phyloP scores from a whole-genome alignment of 30 jellyfish, hydroid and myxozoan genomes.

The Aurelia sp. region DNA sequence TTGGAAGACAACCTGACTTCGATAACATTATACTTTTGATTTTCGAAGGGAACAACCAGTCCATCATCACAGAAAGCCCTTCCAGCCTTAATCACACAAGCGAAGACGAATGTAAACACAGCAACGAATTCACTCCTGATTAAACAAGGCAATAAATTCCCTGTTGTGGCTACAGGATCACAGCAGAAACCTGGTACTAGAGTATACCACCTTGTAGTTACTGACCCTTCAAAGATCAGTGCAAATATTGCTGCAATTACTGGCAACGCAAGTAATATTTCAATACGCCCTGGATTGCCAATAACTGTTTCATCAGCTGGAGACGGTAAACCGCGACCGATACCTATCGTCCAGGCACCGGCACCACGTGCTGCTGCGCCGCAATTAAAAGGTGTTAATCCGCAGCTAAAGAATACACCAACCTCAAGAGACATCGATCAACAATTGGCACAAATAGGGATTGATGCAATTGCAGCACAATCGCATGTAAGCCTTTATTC shows the following conservation, averaged over 20 bases:
- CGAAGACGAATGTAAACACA: too few relatives aligned
- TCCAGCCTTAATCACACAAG: too few relatives aligned
- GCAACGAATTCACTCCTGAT: too few relatives aligned
- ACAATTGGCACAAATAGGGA: slow-evolving; percentile 72
- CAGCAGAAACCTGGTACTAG: background rate
- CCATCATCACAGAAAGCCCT: too few relatives aligned
- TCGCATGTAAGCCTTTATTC: slow-evolving; percentile 11
- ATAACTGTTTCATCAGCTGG: background rate
- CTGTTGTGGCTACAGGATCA: too few relatives aligned
- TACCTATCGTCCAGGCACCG: background rate
- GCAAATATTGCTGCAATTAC: background rate
- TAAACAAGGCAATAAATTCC: too few relatives aligned
- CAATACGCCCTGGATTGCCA: background rate
- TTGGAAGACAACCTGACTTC: too few relatives aligned
- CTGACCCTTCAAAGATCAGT: slow-evolving; percentile 1
- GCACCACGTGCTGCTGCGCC: background rate
- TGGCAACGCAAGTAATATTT: background rate
- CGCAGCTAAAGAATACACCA: background rate
- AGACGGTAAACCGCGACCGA: background rate
- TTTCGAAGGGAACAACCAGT: too few relatives aligned
- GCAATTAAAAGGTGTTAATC: background rate
- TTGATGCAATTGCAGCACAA: slow-evolving; percentile 61
- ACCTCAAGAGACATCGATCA: slow-evolving; percentile 37
- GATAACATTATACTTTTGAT: too few relatives aligned
- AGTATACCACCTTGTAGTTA: background rate